Conservation (phyloP, 2,113 vertebrate species). For the Ceyx margarethae region DNA sequence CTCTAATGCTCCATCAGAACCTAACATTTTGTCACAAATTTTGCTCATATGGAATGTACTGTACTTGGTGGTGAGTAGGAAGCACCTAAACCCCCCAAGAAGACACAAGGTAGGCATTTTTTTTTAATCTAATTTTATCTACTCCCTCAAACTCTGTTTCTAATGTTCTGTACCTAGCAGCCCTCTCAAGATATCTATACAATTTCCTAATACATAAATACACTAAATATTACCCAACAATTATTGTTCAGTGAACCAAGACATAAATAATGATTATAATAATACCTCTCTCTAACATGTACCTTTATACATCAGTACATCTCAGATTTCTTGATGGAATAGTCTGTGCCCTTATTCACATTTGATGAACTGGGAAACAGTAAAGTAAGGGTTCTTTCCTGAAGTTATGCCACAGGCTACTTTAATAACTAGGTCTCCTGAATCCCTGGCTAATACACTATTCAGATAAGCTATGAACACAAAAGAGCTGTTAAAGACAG, state of each 20-base stretch:
- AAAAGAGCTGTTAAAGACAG: background rate
- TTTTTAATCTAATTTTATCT: background rate
- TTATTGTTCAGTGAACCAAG: background rate
- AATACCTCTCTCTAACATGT: background rate
- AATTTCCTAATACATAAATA: background rate
- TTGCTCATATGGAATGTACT: background rate
- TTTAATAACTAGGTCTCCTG: background rate
- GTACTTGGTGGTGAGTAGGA: background rate
- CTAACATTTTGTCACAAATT: background rate
- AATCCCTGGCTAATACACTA: background rate
- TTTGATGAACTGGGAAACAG: background rate
- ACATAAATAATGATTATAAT: background rate
- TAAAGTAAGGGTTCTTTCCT: background rate
- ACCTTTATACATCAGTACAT: background rate
- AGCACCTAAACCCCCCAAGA: background rate
- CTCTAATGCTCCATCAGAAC: background rate
- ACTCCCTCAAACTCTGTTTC: background rate
- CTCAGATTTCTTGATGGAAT: background rate
- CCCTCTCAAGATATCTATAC: background rate
- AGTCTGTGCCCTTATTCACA: background rate
- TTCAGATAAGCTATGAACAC: constrained; percentile 6
- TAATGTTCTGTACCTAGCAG: background rate
- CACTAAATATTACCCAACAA: background rate
- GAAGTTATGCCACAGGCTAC: background rate
- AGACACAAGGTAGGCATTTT: background rate